These are phyloP conservation scores for Onychomys arenicola DNA, from an alignment of 2,797 vertebrate species.

Conservation along the genomic window DNA sequence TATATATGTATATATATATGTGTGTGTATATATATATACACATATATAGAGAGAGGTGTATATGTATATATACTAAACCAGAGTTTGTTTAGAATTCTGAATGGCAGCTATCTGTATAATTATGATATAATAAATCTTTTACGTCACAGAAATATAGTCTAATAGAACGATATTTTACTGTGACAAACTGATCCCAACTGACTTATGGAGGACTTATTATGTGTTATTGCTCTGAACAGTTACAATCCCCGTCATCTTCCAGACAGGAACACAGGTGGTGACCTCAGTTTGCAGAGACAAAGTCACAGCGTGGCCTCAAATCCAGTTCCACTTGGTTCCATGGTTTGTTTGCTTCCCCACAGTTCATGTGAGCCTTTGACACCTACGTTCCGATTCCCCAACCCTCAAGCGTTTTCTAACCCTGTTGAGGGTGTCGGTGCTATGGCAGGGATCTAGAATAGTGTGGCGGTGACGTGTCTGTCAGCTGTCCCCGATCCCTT, in stretches of 20 bases:
- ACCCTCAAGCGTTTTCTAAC: constrained; percentile 10
- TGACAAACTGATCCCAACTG: neutral
- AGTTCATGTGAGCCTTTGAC: neutral
- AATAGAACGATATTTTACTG: constrained; percentile 21
- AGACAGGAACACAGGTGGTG: neutral
- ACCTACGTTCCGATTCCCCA: neutral
- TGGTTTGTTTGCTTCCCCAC: neutral
- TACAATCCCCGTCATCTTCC: neutral
- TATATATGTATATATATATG: neutral
- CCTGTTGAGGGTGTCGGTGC: neutral
- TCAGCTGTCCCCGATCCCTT: neutral
- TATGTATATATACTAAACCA: neutral
- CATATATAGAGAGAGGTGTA: neutral
- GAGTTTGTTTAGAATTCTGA: constrained; percentile 4
- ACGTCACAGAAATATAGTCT: neutral
- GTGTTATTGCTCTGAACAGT: neutral
- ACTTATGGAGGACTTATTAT: neutral
- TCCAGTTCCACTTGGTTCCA: neutral
- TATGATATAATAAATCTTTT: constrained; percentile 21
- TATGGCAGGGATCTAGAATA: neutral
- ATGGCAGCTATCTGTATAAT: neutral
- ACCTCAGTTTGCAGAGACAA: neutral
- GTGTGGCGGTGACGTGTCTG: neutral
- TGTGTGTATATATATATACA: too few species aligned
- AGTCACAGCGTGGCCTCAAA: neutral